A percentile compares a stretch with the other conserved stretches of the same genome.
phyloP scores from a whole-genome alignment of 2,797 vertebrate species.

The Peromyscus melanophrys region DNA sequence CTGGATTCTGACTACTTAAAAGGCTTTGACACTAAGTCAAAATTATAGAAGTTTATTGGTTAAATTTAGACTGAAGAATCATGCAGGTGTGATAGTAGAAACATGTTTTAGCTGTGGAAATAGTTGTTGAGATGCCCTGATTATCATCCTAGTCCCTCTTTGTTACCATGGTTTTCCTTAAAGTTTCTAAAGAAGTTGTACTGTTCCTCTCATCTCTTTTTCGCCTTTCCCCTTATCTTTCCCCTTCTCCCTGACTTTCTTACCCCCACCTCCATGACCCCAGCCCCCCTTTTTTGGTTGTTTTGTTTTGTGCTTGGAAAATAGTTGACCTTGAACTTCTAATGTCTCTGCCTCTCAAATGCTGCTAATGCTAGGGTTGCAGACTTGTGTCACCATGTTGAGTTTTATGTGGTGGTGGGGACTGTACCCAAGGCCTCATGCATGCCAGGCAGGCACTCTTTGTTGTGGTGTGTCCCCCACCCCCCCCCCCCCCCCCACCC shows the following conservation, averaged over 20 bases:
- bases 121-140: neutral
- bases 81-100: neutral
- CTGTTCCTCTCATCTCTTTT: neutral
- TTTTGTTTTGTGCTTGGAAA: neutral
- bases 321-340: neutral
- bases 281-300: no score
- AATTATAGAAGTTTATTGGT: neutral
- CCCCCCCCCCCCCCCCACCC: no score
- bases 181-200: neutral
- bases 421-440: neutral
- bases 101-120: neutral
- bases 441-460: neutral
- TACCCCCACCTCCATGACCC: neutral
- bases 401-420: neutral
- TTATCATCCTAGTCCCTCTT: neutral
- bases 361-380: neutral
- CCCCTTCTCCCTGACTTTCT: neutral
- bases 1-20: conserved; percentile 49
- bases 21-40: conserved; percentile 28
- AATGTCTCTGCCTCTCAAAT: neutral
- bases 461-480: neutral
- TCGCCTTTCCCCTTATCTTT: neutral
- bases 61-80: conserved; percentile 17
- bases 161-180: neutral
- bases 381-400: neutral